Conservation (phyloP, 2,113 vertebrate genomes). For the Eptesicus fuscus region DNA sequence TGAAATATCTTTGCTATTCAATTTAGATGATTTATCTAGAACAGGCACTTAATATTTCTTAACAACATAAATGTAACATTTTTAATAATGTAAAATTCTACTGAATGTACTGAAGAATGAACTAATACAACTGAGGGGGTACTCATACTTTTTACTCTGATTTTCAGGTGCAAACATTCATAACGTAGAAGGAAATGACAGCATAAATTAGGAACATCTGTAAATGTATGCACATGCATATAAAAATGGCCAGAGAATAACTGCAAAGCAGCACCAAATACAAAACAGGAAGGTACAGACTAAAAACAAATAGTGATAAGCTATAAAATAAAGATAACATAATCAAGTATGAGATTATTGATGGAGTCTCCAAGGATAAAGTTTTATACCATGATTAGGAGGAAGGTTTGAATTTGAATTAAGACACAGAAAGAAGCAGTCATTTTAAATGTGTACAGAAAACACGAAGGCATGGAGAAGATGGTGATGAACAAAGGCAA, state of each 20-base stretch:
- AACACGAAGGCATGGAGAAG: background rate
- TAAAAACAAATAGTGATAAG: background rate
- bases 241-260: background rate
- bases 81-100: background rate
- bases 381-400: background rate
- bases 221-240: background rate
- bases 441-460: background rate
- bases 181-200: background rate
- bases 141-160: background rate
- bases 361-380: background rate
- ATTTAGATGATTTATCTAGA: background rate
- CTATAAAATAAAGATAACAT: background rate
- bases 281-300: background rate
- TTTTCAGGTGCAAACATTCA: constrained; percentile 13
- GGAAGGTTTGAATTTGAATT: background rate
- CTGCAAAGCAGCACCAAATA: background rate
- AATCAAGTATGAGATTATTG: background rate
- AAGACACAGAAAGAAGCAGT: background rate
- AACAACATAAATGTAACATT: background rate
- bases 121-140: background rate
- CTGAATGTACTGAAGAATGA: background rate
- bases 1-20: background rate
- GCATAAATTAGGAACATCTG: background rate
- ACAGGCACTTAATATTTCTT: background rate
- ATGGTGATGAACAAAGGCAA: background rate